Percentiles rank a stretch among this genome's conserved stretches.
Evolutionary conservation across 23 tunicate genomes (phyloP).

Genomic region (Oikopleura dioica): DNA sequence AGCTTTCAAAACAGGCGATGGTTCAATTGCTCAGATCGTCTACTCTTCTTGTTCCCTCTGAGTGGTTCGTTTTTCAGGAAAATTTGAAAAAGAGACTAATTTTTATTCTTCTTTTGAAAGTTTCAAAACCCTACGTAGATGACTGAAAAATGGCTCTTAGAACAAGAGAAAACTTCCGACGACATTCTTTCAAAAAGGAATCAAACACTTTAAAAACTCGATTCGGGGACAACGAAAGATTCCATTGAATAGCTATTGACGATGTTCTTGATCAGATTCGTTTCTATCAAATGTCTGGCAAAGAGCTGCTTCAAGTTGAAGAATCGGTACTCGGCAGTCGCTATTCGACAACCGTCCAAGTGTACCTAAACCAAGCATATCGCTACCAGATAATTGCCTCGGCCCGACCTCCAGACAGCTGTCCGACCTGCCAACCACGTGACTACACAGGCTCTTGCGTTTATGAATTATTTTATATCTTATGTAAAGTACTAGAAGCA

Average conservation of each 20-base stretch:
- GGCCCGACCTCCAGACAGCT: constrained; percentile 48
- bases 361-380: constrained; percentile 69
- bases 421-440: constrained; percentile 52
- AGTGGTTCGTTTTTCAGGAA: constrained; percentile 64
- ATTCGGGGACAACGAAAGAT: no score
- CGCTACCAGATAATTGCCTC: constrained; percentile 79
- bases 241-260: no score
- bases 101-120: no score
- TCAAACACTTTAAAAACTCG: no score
- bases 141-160: constrained; percentile 59
- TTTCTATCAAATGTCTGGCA: constrained; percentile 84
- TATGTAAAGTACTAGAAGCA: no score
- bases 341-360: constrained; percentile 28
- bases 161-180: constrained; percentile 21
- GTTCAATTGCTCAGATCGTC: constrained; percentile 22
- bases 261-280: constrained; percentile 39
- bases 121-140: no score
- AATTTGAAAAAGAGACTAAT: no score
- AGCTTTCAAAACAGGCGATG: background rate
- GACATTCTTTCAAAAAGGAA: constrained; percentile 13
- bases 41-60: constrained; percentile 55
- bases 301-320: constrained; percentile 73
- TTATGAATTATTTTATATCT: no score
- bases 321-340: constrained; percentile 44
- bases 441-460: constrained; percentile 52